A percentile compares a stretch with the other conserved stretches of the same genome.
Conservation (phyloP, 2,113 vertebrate species). For the Macaca fascicularis region T2T-MFA8v1.1 NC_088379.1:124047501-124048000, state of each 20-base stretch:
- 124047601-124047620: background rate
- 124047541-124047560: background rate
- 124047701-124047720: background rate
- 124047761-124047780: background rate
- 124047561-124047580: background rate
- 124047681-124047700: background rate
- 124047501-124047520: background rate
- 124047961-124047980: background rate
- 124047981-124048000: background rate
- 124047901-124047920: background rate
- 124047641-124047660: background rate
- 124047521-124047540: background rate
- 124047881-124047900: background rate
- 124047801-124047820: background rate
- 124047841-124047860: background rate
- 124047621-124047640: background rate
- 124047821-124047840: background rate
- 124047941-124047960: background rate
- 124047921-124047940: background rate
- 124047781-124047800: background rate
- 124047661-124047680: background rate
- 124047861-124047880: background rate
- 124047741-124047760: background rate
- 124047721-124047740: background rate
- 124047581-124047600: background rate